Percentiles rank a stretch among this genome's conserved stretches.
phyloP scores from a whole-genome alignment of 2,113 vertebrate species.

The Equus quagga region DNA sequence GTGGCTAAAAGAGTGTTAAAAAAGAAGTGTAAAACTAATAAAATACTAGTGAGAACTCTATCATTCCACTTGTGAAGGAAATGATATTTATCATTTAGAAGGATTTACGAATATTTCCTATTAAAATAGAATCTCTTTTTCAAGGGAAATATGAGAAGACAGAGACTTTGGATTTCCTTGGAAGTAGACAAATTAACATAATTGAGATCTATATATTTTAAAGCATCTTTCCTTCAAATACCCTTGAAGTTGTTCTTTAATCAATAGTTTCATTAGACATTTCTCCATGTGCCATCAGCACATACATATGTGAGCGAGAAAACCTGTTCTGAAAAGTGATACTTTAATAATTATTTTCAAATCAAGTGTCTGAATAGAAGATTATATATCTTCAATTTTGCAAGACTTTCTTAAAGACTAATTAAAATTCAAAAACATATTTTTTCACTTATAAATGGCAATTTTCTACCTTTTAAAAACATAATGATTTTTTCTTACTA shows the following conservation, averaged over 20 bases:
- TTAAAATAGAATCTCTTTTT: slow-evolving; percentile 24
- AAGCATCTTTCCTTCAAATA: background rate
- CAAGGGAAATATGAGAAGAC: background rate
- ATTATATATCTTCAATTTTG: slow-evolving; percentile 45
- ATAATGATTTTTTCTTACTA: background rate
- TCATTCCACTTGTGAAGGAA: slow-evolving; percentile 16
- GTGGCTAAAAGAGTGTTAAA: background rate
- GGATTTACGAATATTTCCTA: background rate
- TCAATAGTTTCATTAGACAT: slow-evolving; percentile 25
- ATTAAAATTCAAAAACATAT: slow-evolving; percentile 57
- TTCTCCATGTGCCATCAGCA: slow-evolving; percentile 50
- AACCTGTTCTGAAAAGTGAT: slow-evolving; percentile 61
- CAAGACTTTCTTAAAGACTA: slow-evolving; percentile 18
- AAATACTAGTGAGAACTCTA: background rate
- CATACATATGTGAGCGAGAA: slow-evolving; percentile 51
- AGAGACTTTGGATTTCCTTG: background rate
- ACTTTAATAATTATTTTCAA: slow-evolving; percentile 72
- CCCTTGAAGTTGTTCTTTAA: slow-evolving; percentile 39
- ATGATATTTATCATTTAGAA: background rate
- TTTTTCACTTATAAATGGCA: background rate
- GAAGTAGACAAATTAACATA: background rate
- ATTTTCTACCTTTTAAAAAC: background rate
- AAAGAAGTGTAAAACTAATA: background rate
- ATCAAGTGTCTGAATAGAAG: slow-evolving; percentile 55
- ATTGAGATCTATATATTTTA: background rate